These are phyloP conservation scores for Acanthochromis polyacanthus DNA, from an alignment of 2,113 vertebrate genomes.

Conservation along the genomic window DNA sequence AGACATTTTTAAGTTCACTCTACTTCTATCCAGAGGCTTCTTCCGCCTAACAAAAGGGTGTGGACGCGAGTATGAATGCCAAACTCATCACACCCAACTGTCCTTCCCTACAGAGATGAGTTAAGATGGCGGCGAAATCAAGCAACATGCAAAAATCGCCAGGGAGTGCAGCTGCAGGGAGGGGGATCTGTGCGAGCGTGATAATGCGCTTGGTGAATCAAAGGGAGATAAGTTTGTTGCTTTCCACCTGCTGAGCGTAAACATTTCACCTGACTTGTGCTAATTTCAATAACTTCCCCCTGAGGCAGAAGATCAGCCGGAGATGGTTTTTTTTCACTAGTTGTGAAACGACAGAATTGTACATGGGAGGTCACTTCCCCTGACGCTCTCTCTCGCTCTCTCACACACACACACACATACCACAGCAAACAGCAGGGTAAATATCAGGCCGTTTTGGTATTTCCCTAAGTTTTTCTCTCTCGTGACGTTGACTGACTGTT, in stretches of 20 bases:
- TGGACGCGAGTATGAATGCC: neutral
- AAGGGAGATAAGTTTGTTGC: conserved; percentile 40
- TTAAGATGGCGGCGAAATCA: neutral
- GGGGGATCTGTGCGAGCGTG: neutral
- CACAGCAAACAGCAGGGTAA: conserved; percentile 15
- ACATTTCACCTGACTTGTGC: conserved; percentile 19
- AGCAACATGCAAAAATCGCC: neutral
- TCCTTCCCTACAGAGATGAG: neutral
- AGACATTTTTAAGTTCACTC: no score
- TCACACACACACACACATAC: conserved; percentile 14
- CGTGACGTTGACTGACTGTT: conserved; percentile 8
- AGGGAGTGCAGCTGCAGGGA: neutral
- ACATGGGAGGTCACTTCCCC: conserved; percentile 37
- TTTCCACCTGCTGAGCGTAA: conserved; percentile 46
- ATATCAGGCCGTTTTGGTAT: conserved; percentile 28
- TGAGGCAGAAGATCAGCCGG: neutral
- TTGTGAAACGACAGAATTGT: conserved; percentile 32
- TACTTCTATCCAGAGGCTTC: neutral
- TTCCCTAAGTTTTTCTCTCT: conserved; percentile 57
- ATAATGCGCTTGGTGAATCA: neutral
- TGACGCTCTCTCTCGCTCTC: neutral
- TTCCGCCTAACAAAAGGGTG: neutral
- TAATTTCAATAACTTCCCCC: neutral
- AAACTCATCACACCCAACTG: neutral
- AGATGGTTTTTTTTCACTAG: neutral